These are phyloP conservation scores for Crenuchus spilurus DNA, from an alignment of 2,797 vertebrate species.

Conservation along the genomic window DNA sequence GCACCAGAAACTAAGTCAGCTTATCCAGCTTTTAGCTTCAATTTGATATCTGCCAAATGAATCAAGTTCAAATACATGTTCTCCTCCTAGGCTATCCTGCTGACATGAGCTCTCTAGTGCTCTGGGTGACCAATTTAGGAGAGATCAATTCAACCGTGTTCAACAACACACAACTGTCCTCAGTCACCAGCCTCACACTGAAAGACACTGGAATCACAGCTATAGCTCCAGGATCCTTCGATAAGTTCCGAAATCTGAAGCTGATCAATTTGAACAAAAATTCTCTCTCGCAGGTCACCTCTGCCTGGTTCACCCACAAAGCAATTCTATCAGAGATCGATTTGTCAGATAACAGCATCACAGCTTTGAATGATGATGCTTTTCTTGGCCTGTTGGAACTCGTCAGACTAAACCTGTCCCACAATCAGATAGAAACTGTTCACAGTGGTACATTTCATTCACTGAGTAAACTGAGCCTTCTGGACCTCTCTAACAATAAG, in stretches of 20 bases:
- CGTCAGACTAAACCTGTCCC: slow-evolving; percentile 56
- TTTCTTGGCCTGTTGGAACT: slow-evolving; percentile 61
- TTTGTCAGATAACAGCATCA: slow-evolving; percentile 63
- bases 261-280: slow-evolving; percentile 68
- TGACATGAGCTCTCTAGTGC: slow-evolving; percentile 60
- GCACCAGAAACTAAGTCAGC: no score
- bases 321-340: slow-evolving; percentile 57
- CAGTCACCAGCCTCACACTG: slow-evolving; percentile 69
- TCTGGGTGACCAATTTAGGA: slow-evolving; percentile 56
- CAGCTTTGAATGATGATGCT: slow-evolving; percentile 38
- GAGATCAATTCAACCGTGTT: slow-evolving; percentile 69
- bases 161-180: slow-evolving; percentile 61
- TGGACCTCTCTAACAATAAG: slow-evolving; percentile 76
- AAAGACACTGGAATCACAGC: slow-evolving; percentile 56
- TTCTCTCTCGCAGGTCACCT: slow-evolving; percentile 54
- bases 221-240: slow-evolving; percentile 65
- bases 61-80: background rate
- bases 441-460: slow-evolving; percentile 54
- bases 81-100: slow-evolving; percentile 60
- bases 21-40: background rate
- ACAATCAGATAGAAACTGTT: slow-evolving; percentile 68
- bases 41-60: background rate
- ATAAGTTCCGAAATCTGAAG: slow-evolving; percentile 64
- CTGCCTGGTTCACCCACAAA: slow-evolving; percentile 69
- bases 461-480: slow-evolving; percentile 54